Base-by-base conservation (phyloP, 1,140 invertebrate species). In the Drosophila parvula region DNA sequence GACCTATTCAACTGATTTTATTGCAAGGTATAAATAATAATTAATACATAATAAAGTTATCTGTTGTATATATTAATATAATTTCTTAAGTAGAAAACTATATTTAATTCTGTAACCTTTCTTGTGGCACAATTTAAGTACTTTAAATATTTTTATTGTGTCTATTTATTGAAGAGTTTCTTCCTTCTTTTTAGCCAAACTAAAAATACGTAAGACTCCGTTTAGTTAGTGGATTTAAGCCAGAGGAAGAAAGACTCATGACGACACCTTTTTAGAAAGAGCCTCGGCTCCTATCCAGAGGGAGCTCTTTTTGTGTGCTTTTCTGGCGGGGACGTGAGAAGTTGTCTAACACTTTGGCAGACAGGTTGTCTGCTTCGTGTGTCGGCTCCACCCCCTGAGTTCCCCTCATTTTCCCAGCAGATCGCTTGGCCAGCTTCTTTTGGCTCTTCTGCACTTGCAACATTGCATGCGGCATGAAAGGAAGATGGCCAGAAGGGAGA, bases 331-430 rank as follows among this genome's bases (percentile, higher is more conserved):
- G 84, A 88, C 83, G 83, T 88, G 83, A 88, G 83, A 88, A 88
- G 83, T 89, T 88, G 83, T 83, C 83, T 82, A 84, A 88, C 84
- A 88, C 84, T 89, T 73, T 84, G 78, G 84, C 78, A 88, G 84
- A 88, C 84, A 88, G 61, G 65, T 78, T 79, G 84, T 84, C 83
- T 74, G 65, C 77, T 56, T 64, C 81, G 78, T 63, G 71, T 76
- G 34, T 38, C 38, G 32, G 50, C 32, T 41, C 3, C 62, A 27
- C 32, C 41, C 11, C 59, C 56, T 14, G n/a, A 43, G 22, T 30
- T 6, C 4, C 61, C 18, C 12, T 38, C 10, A 4, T 12, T 11
- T 18, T 30, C 55, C 55, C 61, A 10, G 34, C 51, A 9, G 51
- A 44, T 41, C 45, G 14, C 45, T 68, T 41, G 34, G 38, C 28